phyloP scores from a whole-genome alignment of 2,888 invertebrate species.

The Himalopsyche anomala region DNA sequence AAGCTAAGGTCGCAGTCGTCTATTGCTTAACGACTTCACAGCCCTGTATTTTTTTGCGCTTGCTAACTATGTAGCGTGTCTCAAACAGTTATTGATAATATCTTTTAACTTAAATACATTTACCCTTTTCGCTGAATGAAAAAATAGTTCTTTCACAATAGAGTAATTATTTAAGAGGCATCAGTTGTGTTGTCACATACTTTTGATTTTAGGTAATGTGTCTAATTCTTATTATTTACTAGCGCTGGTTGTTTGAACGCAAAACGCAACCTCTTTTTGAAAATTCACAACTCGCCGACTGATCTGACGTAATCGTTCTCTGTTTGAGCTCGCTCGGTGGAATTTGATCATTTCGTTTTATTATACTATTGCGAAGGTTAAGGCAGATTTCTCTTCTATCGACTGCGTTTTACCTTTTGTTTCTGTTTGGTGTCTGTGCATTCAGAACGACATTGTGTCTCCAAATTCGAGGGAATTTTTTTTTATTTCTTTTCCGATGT shows the following conservation, averaged over 20 bases:
- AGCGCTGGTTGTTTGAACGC: neutral
- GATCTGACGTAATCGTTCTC: constrained; percentile 4
- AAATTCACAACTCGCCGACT: neutral
- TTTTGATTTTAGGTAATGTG: neutral
- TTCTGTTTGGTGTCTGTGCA: neutral
- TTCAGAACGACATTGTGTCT: neutral
- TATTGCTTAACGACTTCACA: too few species aligned
- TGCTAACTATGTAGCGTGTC: too few species aligned
- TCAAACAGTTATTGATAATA: too few species aligned
- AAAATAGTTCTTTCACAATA: too few species aligned
- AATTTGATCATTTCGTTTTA: constrained; percentile 14
- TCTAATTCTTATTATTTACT: neutral
- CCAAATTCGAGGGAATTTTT: neutral
- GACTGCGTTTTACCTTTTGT: neutral
- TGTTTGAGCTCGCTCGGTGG: neutral
- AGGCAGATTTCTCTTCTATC: constrained; percentile 20
- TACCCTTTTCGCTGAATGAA: too few species aligned
- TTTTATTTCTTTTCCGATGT: neutral
- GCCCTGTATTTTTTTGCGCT: too few species aligned
- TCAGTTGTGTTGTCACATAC: too few species aligned
- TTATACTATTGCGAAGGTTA: constrained; percentile 4
- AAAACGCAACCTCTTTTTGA: neutral
- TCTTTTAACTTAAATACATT: too few species aligned
- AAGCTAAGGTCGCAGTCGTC: too few species aligned
- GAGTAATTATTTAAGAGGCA: too few species aligned